Evolutionary conservation across 2,797 vertebrate species (phyloP).

Genomic region (Eleutherodactylus coqui): DNA sequence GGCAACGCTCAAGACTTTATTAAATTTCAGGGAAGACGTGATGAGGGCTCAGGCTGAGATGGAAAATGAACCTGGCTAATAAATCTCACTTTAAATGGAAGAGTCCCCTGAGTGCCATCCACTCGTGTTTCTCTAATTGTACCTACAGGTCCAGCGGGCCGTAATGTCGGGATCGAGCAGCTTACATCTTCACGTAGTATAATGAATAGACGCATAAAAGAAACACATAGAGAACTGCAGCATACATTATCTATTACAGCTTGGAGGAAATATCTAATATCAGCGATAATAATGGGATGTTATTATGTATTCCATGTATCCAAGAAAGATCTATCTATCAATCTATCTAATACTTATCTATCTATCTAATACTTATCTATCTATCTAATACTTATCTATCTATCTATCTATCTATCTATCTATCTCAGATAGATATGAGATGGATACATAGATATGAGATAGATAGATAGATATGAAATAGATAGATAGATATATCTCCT

Average conservation of each 20-base stretch:
- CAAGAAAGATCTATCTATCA: not conserved
- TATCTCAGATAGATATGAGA: no score
- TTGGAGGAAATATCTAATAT: not conserved
- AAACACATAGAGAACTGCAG: not conserved
- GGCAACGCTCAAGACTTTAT: not conserved
- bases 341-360: not conserved
- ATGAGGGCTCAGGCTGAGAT: not conserved
- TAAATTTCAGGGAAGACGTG: not conserved
- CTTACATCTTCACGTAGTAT: not conserved
- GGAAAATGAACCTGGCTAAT: conserved; percentile 45
- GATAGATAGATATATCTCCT: not conserved
- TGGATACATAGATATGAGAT: no score
- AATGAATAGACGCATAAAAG: conserved; percentile 6
- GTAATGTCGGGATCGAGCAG: not conserved
- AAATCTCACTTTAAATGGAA: conserved; percentile 52
- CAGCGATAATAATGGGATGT: not conserved
- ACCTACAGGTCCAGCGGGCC: conserved; percentile 5
- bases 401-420: not conserved
- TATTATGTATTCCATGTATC: no score
- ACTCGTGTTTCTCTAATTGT: conserved; percentile 29
- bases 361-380: not conserved
- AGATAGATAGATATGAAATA: no score
- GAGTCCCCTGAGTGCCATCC: conserved; percentile 26
- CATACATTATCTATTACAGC: not conserved
- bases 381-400: not conserved